These are phyloP conservation scores for Gadopsis bispinosus DNA, from an alignment of 2,797 vertebrate species.

Conservation along the genomic window DNA sequence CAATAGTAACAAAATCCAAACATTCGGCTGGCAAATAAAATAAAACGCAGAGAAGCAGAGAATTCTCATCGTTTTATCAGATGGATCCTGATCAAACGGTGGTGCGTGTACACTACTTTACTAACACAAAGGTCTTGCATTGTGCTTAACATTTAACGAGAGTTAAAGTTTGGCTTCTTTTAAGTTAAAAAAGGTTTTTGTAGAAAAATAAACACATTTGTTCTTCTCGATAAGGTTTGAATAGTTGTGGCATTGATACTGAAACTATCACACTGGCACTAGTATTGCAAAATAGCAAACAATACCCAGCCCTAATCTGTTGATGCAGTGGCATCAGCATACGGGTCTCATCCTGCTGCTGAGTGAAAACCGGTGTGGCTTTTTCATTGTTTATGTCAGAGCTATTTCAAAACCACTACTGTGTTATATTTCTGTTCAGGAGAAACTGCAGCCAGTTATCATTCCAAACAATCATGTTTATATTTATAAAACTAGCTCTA, in stretches of 20 bases:
- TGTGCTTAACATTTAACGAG: background rate
- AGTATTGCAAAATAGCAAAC: background rate
- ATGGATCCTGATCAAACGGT: background rate
- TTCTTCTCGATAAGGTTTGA: background rate
- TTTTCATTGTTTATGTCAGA: slow-evolving; percentile 34
- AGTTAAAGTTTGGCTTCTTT: background rate
- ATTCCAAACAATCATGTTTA: slow-evolving; percentile 36
- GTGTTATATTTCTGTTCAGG: slow-evolving; percentile 9
- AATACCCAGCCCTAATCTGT: slow-evolving; percentile 5
- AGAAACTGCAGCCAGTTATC: slow-evolving; percentile 32
- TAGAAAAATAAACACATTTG: background rate
- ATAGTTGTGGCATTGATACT: background rate
- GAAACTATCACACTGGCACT: background rate
- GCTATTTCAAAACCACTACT: slow-evolving; percentile 18
- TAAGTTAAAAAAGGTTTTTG: background rate
- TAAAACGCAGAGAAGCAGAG: background rate
- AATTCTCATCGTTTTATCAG: background rate
- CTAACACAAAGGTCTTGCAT: background rate
- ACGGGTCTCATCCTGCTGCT: slow-evolving; percentile 35
- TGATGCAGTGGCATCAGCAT: slow-evolving; percentile 3
- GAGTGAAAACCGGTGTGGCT: slow-evolving; percentile 11
- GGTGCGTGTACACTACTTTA: background rate
- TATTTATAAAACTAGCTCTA: slow-evolving; percentile 28
- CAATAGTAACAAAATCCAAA: background rate
- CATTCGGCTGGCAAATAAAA: background rate